Evolutionary conservation across 2,113 vertebrate species (phyloP).

Genomic region (Myotis davidii): DNA sequence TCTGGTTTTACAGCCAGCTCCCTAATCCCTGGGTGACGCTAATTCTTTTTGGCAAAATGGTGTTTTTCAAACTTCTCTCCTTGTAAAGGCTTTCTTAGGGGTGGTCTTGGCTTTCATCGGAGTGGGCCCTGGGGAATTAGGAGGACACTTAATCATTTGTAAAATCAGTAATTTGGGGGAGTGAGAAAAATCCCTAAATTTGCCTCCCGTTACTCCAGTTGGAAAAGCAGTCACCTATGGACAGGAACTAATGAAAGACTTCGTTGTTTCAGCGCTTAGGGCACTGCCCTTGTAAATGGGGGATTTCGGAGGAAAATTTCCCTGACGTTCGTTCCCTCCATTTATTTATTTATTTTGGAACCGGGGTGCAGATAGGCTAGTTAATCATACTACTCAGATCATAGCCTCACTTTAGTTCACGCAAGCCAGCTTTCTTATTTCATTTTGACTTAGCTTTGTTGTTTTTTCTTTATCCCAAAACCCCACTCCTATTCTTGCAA

Average conservation of each 20-base stretch:
- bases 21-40: conserved; percentile 30
- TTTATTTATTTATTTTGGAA: conserved; percentile 68
- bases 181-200: conserved; percentile 39
- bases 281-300: conserved; percentile 59
- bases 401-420: neutral
- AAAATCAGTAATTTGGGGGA: conserved; percentile 36
- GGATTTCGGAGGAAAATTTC: conserved; percentile 41
- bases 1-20: neutral
- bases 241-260: conserved; percentile 66
- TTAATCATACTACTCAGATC: conserved; percentile 31
- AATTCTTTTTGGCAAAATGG: conserved; percentile 63
- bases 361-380: neutral
- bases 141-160: conserved; percentile 52
- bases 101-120: conserved; percentile 70
- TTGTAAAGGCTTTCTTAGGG: conserved; percentile 49
- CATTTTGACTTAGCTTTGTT: neutral
- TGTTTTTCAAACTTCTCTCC: conserved; percentile 54
- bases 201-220: conserved; percentile 21
- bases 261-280: neutral
- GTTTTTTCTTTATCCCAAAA: neutral
- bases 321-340: conserved; percentile 1
- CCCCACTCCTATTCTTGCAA: neutral
- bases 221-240: conserved; percentile 54
- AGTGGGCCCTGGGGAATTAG: neutral
- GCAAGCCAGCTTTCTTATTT: conserved; percentile 9